Evolutionary conservation across 2,113 vertebrate species (phyloP).

Genomic region (Prolemur simus): DNA sequence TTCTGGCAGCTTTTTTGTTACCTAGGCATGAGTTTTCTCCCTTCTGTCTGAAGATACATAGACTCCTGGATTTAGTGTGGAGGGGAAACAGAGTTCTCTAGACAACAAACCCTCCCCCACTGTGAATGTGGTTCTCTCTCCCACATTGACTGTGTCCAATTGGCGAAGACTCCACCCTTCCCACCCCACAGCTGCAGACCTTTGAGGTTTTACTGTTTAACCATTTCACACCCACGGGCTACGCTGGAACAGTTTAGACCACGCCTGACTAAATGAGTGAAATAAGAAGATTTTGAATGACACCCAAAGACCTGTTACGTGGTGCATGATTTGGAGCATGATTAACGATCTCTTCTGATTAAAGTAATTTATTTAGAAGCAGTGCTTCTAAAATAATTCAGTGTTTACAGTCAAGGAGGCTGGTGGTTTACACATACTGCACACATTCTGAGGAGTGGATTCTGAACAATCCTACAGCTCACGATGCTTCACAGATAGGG

Average conservation of each 20-base stretch:
- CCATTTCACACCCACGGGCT: neutral
- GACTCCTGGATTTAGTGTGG: neutral
- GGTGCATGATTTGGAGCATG: too few species aligned
- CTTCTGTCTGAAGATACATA: neutral
- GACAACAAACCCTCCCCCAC: neutral
- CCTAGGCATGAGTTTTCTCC: neutral
- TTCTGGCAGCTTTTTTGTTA: neutral
- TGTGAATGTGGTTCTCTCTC: neutral
- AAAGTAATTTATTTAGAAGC: neutral
- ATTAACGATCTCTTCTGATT: neutral
- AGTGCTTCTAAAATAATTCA: neutral
- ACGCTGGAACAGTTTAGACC: neutral
- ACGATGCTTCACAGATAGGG: neutral
- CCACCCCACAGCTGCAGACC: neutral
- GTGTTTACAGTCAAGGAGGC: neutral
- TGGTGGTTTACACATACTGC: fast-evolving
- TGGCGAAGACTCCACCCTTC: neutral
- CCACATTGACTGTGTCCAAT: neutral
- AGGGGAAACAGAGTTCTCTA: neutral
- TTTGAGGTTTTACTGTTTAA: constrained; percentile 48
- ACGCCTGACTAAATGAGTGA: neutral
- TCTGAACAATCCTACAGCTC: neutral
- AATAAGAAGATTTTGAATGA: neutral
- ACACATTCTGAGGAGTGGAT: neutral
- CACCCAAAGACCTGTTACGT: neutral